phyloP scores from a whole-genome alignment of 2,113 vertebrate genomes.

The Geococcyx californianus region DNA sequence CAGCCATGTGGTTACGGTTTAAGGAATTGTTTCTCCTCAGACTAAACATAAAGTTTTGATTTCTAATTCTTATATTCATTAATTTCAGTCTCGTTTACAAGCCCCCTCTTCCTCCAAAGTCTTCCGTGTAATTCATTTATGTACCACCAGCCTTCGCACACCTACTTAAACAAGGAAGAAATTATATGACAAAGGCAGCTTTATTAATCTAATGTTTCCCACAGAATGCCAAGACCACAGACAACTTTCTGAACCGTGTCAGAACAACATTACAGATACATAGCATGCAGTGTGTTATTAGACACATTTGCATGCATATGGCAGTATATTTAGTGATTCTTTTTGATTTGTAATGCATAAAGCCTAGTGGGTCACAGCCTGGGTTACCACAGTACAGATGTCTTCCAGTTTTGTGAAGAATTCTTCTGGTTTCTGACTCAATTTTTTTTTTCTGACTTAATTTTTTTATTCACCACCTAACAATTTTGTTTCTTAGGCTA shows the following conservation, averaged over 20 bases:
- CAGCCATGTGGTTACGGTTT: constrained; percentile 73
- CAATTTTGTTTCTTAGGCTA: background rate
- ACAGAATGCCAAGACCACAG: constrained; percentile 51
- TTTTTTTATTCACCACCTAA: background rate
- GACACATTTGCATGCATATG: background rate
- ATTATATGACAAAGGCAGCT: constrained; percentile 3
- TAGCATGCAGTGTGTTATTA: background rate
- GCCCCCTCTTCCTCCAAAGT: constrained; percentile 54
- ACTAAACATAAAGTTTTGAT: constrained; percentile 82
- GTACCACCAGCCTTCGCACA: constrained; percentile 49
- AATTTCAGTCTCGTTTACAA: constrained; percentile 65
- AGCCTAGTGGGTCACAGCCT: background rate
- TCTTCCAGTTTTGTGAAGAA: background rate
- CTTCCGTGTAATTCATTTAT: constrained; percentile 59
- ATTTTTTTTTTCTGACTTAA: background rate
- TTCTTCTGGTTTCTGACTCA: constrained; percentile 2
- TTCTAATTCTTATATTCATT: constrained; percentile 78
- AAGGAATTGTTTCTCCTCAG: constrained; percentile 76
- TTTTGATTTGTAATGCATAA: background rate
- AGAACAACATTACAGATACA: constrained; percentile 29
- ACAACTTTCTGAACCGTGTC: constrained; percentile 37
- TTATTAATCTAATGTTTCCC: constrained; percentile 57
- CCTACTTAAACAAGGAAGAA: constrained; percentile 41
- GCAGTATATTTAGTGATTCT: background rate
- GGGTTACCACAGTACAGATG: background rate